Evolutionary conservation across 2,888 invertebrate species (phyloP).

Genomic region (Amorpha juglandis): DNA sequence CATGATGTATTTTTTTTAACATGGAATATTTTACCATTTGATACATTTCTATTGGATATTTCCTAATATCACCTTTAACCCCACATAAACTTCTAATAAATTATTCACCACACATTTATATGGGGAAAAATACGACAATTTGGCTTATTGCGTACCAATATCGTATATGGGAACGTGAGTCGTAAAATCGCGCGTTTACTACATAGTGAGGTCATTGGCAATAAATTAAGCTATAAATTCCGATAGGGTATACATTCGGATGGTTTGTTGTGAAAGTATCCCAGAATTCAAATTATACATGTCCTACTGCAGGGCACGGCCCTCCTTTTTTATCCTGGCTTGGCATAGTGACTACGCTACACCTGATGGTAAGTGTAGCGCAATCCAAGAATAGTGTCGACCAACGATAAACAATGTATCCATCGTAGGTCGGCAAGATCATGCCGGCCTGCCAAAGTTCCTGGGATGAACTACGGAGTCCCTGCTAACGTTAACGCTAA

Average conservation of each 20-base stretch:
- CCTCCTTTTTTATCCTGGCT: no score
- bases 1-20: no score
- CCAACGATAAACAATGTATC: no score
- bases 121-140: slow-evolving; percentile 15
- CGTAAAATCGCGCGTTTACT: slow-evolving; percentile 22
- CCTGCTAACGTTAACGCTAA: no score
- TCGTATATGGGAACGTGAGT: background rate
- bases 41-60: background rate
- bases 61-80: background rate
- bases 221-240: slow-evolving; percentile 25
- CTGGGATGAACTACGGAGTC: no score
- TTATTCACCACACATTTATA: slow-evolving; percentile 15
- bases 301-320: no score
- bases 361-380: no score
- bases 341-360: no score
- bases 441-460: no score
- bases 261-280: background rate
- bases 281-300: no score
- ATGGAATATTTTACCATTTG: background rate
- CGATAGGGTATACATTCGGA: background rate
- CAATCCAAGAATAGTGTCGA: no score
- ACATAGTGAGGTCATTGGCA: slow-evolving; percentile 14
- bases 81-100: slow-evolving; percentile 7
- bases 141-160: slow-evolving; percentile 17
- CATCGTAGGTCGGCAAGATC: no score